Percentiles rank a stretch among this genome's conserved stretches.
These are phyloP conservation scores for Heliangelus exortis DNA, from an alignment of 2,797 vertebrate species.

Conservation along the genomic window DNA sequence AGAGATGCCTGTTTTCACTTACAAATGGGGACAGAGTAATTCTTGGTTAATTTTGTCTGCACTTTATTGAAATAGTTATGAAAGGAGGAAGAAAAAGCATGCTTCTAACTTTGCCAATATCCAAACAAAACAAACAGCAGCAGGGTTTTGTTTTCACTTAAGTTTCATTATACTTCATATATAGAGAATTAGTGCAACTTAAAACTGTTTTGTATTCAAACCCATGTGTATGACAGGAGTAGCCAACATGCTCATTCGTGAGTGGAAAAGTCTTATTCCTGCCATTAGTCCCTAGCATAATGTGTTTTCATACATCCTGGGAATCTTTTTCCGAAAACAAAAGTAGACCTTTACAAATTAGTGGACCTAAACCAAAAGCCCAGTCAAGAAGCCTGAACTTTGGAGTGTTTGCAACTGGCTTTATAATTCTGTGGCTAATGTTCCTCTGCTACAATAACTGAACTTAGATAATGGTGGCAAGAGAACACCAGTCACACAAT, in stretches of 20 bases:
- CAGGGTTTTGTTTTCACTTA: constrained; percentile 65
- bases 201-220: constrained; percentile 58
- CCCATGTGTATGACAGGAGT: constrained; percentile 19
- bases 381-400: constrained; percentile 9
- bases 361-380: constrained; percentile 6
- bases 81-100: constrained; percentile 30
- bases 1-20: constrained; percentile 49
- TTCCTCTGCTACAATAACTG: background rate
- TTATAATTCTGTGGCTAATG: background rate
- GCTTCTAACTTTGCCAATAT: constrained; percentile 31
- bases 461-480: background rate
- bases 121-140: constrained; percentile 69
- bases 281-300: background rate
- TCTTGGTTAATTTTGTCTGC: constrained; percentile 42
- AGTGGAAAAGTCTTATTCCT: constrained; percentile 56
- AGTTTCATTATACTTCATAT: constrained; percentile 58
- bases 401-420: background rate
- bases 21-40: background rate
- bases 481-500: background rate
- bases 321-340: constrained; percentile 8
- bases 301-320: background rate
- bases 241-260: background rate
- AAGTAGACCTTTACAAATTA: constrained; percentile 46
- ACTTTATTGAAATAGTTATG: constrained; percentile 46
- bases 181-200: constrained; percentile 54